A percentile compares a stretch with the other conserved stretches of the same genome.
These are phyloP conservation scores for Drosophila subobscura DNA, from an alignment of 1,140 invertebrate species.

Conservation along the genomic window DNA sequence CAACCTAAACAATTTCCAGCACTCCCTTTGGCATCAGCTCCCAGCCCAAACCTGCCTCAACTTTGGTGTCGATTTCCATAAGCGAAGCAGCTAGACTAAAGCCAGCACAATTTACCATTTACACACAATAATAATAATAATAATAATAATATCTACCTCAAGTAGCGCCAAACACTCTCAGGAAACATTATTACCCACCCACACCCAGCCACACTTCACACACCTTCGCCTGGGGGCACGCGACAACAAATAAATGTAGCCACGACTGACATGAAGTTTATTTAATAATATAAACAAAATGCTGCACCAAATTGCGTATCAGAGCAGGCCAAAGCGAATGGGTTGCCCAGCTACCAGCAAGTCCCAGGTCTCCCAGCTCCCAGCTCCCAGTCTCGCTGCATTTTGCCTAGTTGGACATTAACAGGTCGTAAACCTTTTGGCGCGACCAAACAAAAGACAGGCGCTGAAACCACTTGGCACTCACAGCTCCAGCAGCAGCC, in stretches of 20 bases:
- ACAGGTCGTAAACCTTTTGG: constrained; percentile 82
- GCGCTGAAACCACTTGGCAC: constrained; percentile 72
- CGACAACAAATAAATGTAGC: constrained; percentile 27
- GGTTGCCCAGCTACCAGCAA: constrained; percentile 6
- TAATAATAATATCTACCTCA: too few species aligned
- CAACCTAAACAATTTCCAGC: too few species aligned
- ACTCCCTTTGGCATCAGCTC: too few species aligned
- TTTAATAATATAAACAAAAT: constrained; percentile 81
- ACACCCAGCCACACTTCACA: constrained; percentile 12
- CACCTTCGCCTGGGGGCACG: constrained; percentile 31
- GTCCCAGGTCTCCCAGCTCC: too few species aligned
- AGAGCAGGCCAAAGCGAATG: constrained; percentile 43
- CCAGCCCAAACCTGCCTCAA: too few species aligned
- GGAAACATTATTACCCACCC: too few species aligned
- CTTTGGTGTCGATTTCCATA: too few species aligned
- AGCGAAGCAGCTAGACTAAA: too few species aligned
- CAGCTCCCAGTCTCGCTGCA: constrained; percentile 42
- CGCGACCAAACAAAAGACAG: constrained; percentile 76
- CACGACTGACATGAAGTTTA: constrained; percentile 67
- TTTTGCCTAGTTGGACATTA: constrained; percentile 80
- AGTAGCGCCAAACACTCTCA: too few species aligned
- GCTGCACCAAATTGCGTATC: constrained; percentile 81
- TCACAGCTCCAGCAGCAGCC: constrained; percentile 20
- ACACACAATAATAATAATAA: too few species aligned
- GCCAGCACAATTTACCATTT: too few species aligned